Percentiles rank a stretch among this genome's conserved stretches.
phyloP scores from a whole-genome alignment of 1,140 invertebrate species.

The Papilio machaon region DNA sequence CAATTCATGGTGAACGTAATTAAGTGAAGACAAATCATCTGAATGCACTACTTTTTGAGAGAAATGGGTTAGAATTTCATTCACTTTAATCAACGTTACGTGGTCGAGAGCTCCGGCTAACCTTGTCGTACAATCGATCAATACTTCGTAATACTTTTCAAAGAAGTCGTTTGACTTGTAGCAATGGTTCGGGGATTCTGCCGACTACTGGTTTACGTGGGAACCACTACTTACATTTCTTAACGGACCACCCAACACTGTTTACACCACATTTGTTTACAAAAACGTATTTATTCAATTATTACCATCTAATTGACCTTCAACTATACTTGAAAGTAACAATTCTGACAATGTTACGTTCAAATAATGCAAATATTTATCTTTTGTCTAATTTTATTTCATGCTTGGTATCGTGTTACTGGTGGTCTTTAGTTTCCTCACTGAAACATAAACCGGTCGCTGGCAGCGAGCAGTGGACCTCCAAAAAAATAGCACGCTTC shows the following conservation, averaged over 20 bases:
- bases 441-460: conserved; percentile 73
- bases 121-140: not conserved
- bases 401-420: conserved; percentile 50
- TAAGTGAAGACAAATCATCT: not conserved
- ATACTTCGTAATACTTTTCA: not conserved
- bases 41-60: not conserved
- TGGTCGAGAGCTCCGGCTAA: not conserved
- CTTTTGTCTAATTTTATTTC: conserved; percentile 35
- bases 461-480: conserved; percentile 51
- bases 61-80: conserved; percentile 1
- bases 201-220: not conserved
- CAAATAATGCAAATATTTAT: conserved; percentile 22
- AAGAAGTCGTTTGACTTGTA: not conserved
- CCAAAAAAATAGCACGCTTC: conserved; percentile 75
- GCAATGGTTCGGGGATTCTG: not conserved
- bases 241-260: conserved; percentile 1
- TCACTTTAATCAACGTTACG: not conserved
- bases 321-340: conserved; percentile 19
- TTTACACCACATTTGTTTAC: not conserved
- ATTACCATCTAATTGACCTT: not conserved
- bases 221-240: not conserved
- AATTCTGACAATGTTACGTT: not conserved
- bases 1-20: not conserved
- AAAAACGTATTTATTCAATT: not conserved
- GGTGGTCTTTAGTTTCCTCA: conserved; percentile 60